phyloP scores from a whole-genome alignment of 2,888 invertebrate genomes.

The Archips xylosteana region DNA sequence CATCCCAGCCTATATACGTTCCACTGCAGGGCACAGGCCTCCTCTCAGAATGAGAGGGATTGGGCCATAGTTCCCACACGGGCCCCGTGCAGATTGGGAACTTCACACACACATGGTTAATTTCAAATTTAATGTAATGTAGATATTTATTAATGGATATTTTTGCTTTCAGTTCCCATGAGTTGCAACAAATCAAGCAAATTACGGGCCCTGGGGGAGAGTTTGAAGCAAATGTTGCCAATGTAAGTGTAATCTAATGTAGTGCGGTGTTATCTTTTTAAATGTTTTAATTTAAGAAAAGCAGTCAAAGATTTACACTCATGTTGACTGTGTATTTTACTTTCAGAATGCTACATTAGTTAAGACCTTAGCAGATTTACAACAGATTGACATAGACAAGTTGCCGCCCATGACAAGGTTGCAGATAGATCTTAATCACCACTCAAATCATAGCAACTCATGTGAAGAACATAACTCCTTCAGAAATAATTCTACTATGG shows the following conservation, averaged over 20 bases:
- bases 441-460: slow-evolving; percentile 52
- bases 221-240: slow-evolving; percentile 64
- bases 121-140: too few relatives aligned
- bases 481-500: slow-evolving; percentile 58
- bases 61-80: too few relatives aligned
- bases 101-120: too few relatives aligned
- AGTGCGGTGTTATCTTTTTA: too few relatives aligned
- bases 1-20: too few relatives aligned
- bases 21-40: too few relatives aligned
- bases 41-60: too few relatives aligned
- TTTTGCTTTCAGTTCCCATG: slow-evolving; percentile 62
- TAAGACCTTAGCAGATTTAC: slow-evolving; percentile 59
- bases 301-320: not conserved
- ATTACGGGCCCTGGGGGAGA: slow-evolving; percentile 65
- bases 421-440: slow-evolving; percentile 52
- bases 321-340: slow-evolving; percentile 10
- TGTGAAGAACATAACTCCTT: slow-evolving; percentile 55
- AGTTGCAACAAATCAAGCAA: slow-evolving; percentile 68
- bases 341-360: slow-evolving; percentile 69
- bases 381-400: slow-evolving; percentile 62
- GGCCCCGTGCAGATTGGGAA: too few relatives aligned
- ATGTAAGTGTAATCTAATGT: slow-evolving; percentile 56
- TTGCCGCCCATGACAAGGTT: slow-evolving; percentile 58
- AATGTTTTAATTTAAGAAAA: too few relatives aligned
- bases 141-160: not conserved